Evolutionary conservation across 2,888 invertebrate genomes (phyloP), one percentile per base, ranked within the genome.

Genomic region (Ichneumoninae sp.): DNA sequence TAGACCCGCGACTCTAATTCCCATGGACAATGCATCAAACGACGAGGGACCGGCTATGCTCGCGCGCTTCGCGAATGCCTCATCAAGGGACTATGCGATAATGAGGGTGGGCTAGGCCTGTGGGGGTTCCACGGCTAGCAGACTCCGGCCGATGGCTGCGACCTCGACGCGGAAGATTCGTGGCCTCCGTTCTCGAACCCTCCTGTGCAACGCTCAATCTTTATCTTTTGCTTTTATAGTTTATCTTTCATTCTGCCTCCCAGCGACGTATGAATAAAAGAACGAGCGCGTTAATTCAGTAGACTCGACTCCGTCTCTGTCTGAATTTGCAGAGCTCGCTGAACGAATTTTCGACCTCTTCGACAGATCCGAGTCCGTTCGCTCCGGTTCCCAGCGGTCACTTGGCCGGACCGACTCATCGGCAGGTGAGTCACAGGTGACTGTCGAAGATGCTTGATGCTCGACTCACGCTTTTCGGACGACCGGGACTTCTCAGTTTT

Each of bases 11-110:
- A 69, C 74, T 68, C 40, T 88, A 89, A 92, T 92, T 89, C 88
- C 65, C 88, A 52, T 68, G 84, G 88, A 89, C 91, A 88, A 92
- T 91, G 91, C 90, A 91, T 92, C 91, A 91, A 86, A 85, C 70
- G 57, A 74, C 40, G 57, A 75, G 78, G 54, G 52, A 75, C 57
- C 57, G 47, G 50, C 26, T 65, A 54, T 70, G 26, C 70, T 63
- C 83, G 85, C 78, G 75, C 69, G 80, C 76, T 63, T 33, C 30
- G 63, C 82, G 89, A 89, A 89, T 88, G 87, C 86, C 88, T 91
- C 91, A 88, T 91, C 90, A 90, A 86, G 86, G 83, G 86, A 85
- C 86, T 85, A 83, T 86, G 78, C 86, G 84, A 88, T 91, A 90
- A 89, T 85, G 85, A 82, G 82, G 76, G 50, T 52, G 68, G 30